These are phyloP conservation scores for Ictidomys tridecemlineatus DNA, from an alignment of 2,113 vertebrate species.

Conservation along the genomic window DNA sequence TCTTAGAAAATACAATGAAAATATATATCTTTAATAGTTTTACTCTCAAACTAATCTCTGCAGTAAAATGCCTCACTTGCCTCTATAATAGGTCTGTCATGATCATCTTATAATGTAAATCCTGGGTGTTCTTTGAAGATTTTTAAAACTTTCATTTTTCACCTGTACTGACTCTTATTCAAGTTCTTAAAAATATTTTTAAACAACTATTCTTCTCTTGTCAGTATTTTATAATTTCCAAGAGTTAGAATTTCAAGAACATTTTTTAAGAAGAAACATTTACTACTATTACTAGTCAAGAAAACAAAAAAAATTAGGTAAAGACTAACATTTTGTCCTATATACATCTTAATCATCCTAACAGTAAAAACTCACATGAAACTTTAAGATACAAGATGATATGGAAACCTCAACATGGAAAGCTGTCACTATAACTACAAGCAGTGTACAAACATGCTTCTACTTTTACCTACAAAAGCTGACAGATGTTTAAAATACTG, in stretches of 20 bases:
- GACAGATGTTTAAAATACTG: slow-evolving; percentile 83
- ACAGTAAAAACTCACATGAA: slow-evolving; percentile 69
- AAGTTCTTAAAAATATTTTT: slow-evolving; percentile 66
- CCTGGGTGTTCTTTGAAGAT: slow-evolving; percentile 39
- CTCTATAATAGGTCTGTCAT: slow-evolving; percentile 30
- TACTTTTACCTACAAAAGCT: slow-evolving; percentile 80
- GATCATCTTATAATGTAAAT: slow-evolving; percentile 56
- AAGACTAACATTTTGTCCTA: slow-evolving; percentile 72
- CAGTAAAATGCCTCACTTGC: slow-evolving; percentile 62
- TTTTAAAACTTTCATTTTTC: slow-evolving; percentile 61
- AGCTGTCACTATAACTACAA: slow-evolving; percentile 78
- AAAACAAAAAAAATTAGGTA: slow-evolving; percentile 48
- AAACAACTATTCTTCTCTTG: slow-evolving; percentile 66
- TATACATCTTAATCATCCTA: slow-evolving; percentile 79
- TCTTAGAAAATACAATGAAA: slow-evolving; percentile 75
- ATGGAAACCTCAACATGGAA: slow-evolving; percentile 73
- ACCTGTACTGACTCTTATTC: slow-evolving; percentile 40
- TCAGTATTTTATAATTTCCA: slow-evolving; percentile 69
- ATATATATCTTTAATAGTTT: slow-evolving; percentile 68
- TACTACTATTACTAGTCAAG: slow-evolving; percentile 67
- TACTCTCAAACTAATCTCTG: slow-evolving; percentile 54
- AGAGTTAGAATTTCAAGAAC: slow-evolving; percentile 67
- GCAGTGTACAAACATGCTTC: slow-evolving; percentile 79
- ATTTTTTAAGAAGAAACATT: slow-evolving; percentile 59
- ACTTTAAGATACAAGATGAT: slow-evolving; percentile 72